Evolutionary conservation across 2,113 vertebrate species (phyloP), one percentile per base, ranked within the genome.

Genomic region (Oncorhynchus kisutch): DNA sequence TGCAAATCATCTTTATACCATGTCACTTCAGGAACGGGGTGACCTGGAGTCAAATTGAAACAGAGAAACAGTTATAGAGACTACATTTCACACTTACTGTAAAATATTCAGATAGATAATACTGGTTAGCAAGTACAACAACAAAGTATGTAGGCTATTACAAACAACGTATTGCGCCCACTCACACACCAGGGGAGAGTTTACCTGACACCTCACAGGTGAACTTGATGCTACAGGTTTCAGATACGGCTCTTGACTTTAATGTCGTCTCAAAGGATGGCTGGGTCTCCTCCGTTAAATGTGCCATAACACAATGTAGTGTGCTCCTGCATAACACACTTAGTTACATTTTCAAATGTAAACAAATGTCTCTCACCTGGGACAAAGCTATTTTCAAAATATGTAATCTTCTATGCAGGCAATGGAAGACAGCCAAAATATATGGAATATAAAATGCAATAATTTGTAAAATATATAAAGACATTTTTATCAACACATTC

Each of bases 1-100:
- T 99, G 96, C 64, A 90, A 81, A 49, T 99, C 96, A 78, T 99
- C 96, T 88, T 96, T 98, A 76, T 99, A 99, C 98, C 98, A 99
- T 0, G 93, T 96, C 84, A 99, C 86, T 81, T 97, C 95, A 0
- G 98, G 98, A 60, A 91, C 90, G 0, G 98, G 98, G 82, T 96
- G 90, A 24, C 98, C 98, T 99, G 87, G 3, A 80, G 62, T 73
- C 18, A 73, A 57, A 71, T 0, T 5, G 29, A 49, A 48, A 49
- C 39, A 62, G 20, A 12, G 1, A 20, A 18, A 71, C 39, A 65
- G 31, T 62, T 8, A 34, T 54, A 22, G 39, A 6, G 29, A 49
- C 3, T n/a, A 59, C 2, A 57, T n/a, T 67, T 25, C 9, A 11
- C 8, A 45, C 9, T 45, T 45, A 45, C 39, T 11, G 39, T 45